A percentile compares a stretch with the other conserved stretches of the same genome.
These are phyloP conservation scores for Crotalus helleri DNA, from an alignment of 2,113 vertebrate species.

Conservation along the genomic window DNA sequence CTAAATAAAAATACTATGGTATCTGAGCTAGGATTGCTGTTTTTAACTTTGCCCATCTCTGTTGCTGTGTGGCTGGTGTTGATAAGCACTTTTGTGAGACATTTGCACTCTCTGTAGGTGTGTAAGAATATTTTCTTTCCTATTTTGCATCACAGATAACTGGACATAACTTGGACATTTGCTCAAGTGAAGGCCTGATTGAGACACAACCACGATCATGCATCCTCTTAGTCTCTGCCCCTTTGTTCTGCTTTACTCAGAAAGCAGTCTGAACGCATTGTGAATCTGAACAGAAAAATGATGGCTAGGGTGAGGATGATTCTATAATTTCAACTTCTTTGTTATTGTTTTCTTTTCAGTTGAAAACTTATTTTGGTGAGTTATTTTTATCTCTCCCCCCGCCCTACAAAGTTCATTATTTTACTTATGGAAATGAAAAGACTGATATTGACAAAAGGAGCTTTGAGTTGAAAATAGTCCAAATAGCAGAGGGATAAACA, in stretches of 20 bases:
- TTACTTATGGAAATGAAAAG: background rate
- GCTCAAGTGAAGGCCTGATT: background rate
- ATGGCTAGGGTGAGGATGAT: background rate
- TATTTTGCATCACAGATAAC: background rate
- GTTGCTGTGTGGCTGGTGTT: background rate
- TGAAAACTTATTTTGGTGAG: background rate
- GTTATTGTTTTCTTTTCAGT: background rate
- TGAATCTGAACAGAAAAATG: background rate
- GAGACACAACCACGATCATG: background rate
- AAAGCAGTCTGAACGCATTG: background rate
- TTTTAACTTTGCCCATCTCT: background rate
- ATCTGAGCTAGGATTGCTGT: background rate
- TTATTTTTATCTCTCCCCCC: background rate
- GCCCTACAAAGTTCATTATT: background rate
- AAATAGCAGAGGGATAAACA: background rate
- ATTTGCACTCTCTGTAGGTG: background rate
- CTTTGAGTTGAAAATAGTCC: background rate
- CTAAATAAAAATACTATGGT: conserved; percentile 5
- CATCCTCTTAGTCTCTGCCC: background rate
- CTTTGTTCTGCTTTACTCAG: background rate
- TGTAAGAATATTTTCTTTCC: background rate
- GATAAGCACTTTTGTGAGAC: background rate
- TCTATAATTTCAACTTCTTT: background rate
- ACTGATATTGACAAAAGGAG: background rate
- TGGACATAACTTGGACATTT: background rate